Evolutionary conservation across 2,797 vertebrate species (phyloP).

Genomic region (Pipistrellus nathusii): DNA sequence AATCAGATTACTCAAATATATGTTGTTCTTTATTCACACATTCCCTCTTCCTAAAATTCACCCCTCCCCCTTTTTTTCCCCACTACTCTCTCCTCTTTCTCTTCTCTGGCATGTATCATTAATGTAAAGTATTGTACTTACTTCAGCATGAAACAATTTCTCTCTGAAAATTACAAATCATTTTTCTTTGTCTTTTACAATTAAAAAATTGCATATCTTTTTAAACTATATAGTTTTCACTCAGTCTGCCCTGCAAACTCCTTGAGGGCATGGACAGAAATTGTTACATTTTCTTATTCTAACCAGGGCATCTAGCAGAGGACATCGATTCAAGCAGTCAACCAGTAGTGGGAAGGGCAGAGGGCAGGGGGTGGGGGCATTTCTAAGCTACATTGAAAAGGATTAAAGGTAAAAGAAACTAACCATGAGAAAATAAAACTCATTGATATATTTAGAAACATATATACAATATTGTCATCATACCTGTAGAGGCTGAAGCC

Average conservation of each 20-base stretch:
- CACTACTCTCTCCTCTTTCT: neutral
- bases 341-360: neutral
- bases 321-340: neutral
- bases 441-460: constrained; percentile 12
- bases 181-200: constrained; percentile 8
- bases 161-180: neutral
- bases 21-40: neutral
- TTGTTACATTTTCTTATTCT: neutral
- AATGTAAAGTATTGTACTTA: neutral
- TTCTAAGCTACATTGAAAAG: neutral
- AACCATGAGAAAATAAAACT: constrained; percentile 35
- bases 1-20: constrained; percentile 40
- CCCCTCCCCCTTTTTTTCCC: neutral
- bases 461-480: neutral
- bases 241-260: neutral
- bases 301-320: neutral
- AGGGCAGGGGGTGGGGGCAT: neutral
- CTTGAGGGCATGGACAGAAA: neutral
- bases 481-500: neutral
- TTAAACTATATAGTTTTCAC: constrained; percentile 9
- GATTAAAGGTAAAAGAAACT: constrained; percentile 34
- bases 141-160: constrained; percentile 1
- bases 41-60: neutral
- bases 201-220: neutral
- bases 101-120: neutral